phyloP scores from a whole-genome alignment of 2,113 vertebrate species.

The Cochlearius cochlearius region DNA sequence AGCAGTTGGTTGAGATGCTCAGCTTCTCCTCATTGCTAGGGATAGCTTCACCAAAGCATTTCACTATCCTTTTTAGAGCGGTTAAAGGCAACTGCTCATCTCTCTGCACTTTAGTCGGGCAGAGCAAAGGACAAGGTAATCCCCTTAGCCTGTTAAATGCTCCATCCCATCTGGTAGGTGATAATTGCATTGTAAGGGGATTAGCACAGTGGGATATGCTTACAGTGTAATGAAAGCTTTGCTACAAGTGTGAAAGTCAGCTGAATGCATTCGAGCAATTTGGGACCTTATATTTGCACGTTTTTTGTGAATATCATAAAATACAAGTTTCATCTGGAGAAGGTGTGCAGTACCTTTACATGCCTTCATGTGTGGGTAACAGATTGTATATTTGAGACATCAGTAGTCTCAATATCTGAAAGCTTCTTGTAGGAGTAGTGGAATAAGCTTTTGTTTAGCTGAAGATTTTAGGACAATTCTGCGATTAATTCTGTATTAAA shows the following conservation, averaged over 20 bases:
- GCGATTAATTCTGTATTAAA: background rate
- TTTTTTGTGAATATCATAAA: background rate
- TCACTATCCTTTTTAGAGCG: background rate
- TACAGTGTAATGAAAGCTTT: constrained; percentile 36
- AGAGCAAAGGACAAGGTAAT: constrained; percentile 65
- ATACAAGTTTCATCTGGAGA: background rate
- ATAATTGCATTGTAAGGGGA: constrained; percentile 62
- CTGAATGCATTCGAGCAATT: background rate
- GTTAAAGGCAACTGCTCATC: background rate
- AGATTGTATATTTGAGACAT: background rate
- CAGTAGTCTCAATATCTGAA: background rate
- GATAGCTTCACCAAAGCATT: background rate
- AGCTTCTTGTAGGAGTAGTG: background rate
- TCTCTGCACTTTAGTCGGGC: background rate
- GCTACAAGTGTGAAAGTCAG: constrained; percentile 38
- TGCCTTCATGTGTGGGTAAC: background rate
- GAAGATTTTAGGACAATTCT: background rate
- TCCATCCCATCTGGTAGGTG: constrained; percentile 63
- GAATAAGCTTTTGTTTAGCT: background rate
- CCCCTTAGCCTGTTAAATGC: constrained; percentile 62
- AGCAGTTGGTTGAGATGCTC: background rate
- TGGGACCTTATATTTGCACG: background rate
- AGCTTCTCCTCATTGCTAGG: background rate
- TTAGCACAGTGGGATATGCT: constrained; percentile 39
- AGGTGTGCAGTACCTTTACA: background rate